Conservation (phyloP, 2,888 invertebrate species). For the Boloria euphrosyne region DNA sequence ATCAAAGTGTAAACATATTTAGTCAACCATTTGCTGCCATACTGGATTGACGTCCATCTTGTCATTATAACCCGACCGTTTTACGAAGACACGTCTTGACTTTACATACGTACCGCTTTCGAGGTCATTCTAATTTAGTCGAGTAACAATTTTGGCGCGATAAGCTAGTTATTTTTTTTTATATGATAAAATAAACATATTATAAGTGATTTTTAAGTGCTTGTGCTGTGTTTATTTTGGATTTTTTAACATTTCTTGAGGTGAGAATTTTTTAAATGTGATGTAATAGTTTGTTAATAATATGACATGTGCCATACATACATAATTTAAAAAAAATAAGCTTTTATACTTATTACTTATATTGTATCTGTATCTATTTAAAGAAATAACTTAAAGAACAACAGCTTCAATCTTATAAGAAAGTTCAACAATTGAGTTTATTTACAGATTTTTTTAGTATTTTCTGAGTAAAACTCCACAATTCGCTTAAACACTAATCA, state of each 20-base stretch:
- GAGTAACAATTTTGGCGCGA: slow-evolving; percentile 33
- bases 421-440: too few species aligned
- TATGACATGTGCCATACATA: slow-evolving; percentile 1
- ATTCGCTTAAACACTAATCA: too few species aligned
- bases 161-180: slow-evolving; percentile 34
- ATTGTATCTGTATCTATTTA: too few species aligned
- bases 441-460: too few species aligned
- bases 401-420: too few species aligned
- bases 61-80: slow-evolving; percentile 41
- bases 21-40: slow-evolving; percentile 30
- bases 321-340: too few species aligned
- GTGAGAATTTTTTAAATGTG: slow-evolving; percentile 39
- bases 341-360: too few species aligned
- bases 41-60: slow-evolving; percentile 20
- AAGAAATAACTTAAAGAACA: too few species aligned
- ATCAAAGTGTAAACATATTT: background rate
- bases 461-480: too few species aligned
- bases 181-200: slow-evolving; percentile 3
- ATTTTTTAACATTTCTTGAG: slow-evolving; percentile 23
- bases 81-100: slow-evolving; percentile 25
- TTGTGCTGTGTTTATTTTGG: slow-evolving; percentile 35
- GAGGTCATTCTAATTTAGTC: slow-evolving; percentile 24
- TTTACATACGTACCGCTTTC: background rate
- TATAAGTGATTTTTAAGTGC: slow-evolving; percentile 22
- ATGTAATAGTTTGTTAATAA: slow-evolving; percentile 23